phyloP scores from a whole-genome alignment of 2,888 invertebrate species.

The Drosophila antonietae region DNA sequence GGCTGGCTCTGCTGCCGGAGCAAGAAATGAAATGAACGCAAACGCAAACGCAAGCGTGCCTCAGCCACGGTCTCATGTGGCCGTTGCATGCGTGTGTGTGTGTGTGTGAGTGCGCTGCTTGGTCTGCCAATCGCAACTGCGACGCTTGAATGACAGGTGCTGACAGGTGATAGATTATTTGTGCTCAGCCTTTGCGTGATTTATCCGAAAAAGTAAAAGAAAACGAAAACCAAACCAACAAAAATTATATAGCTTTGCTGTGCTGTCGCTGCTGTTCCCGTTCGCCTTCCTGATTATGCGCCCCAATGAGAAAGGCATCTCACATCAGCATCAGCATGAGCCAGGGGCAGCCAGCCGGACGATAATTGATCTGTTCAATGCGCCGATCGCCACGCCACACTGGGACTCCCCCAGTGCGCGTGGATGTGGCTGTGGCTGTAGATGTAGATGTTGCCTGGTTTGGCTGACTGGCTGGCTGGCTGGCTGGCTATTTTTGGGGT shows the following conservation, averaged over 20 bases:
- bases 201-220: slow-evolving; percentile 61
- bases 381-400: slow-evolving; percentile 63
- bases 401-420: slow-evolving; percentile 63
- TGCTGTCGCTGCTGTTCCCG: slow-evolving; percentile 21
- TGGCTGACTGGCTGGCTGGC: slow-evolving; percentile 17
- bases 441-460: slow-evolving; percentile 2
- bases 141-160: slow-evolving; percentile 84
- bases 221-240: slow-evolving; percentile 18
- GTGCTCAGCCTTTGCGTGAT: slow-evolving; percentile 71
- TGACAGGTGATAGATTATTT: slow-evolving; percentile 85
- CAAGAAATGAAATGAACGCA: slow-evolving; percentile 35
- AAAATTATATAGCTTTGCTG: slow-evolving; percentile 49
- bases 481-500: slow-evolving; percentile 54
- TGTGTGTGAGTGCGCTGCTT: slow-evolving; percentile 1
- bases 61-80: background rate
- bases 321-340: slow-evolving; percentile 24
- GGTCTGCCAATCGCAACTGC: slow-evolving; percentile 81
- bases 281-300: slow-evolving; percentile 54
- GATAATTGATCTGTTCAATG: slow-evolving; percentile 77
- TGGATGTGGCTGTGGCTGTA: background rate
- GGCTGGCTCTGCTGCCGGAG: slow-evolving; percentile 24
- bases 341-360: slow-evolving; percentile 31
- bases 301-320: slow-evolving; percentile 36
- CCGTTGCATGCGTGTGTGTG: slow-evolving; percentile 19
- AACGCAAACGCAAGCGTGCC: slow-evolving; percentile 22